phyloP scores from a whole-genome alignment of 2,888 invertebrate genomes.

The Cataglyphis albicans region DNA sequence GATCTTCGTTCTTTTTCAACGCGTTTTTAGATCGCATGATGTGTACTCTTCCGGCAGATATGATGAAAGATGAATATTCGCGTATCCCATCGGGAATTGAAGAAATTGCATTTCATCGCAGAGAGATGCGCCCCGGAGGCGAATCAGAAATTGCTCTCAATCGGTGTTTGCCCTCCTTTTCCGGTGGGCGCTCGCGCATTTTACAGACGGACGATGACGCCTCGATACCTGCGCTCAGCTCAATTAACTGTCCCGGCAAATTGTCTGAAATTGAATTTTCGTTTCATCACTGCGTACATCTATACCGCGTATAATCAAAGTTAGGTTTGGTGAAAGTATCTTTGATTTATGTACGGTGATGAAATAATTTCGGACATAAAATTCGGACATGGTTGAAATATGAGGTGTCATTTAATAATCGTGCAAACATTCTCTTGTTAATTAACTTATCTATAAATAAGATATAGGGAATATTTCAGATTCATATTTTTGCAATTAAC shows the following conservation, averaged over 20 bases:
- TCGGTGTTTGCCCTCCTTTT: slow-evolving; percentile 74
- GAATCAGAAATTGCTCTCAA: slow-evolving; percentile 75
- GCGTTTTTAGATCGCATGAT: neutral
- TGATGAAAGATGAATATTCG: slow-evolving; percentile 61
- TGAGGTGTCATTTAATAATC: slow-evolving; percentile 27
- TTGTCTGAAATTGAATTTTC: slow-evolving; percentile 78
- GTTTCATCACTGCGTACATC: slow-evolving; percentile 21
- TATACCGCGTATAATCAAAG: slow-evolving; percentile 44
- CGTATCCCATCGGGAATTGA: slow-evolving; percentile 27
- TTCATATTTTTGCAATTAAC: neutral
- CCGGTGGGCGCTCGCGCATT: slow-evolving; percentile 54
- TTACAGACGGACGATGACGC: slow-evolving; percentile 30
- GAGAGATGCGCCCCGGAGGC: slow-evolving; percentile 24
- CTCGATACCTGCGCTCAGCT: slow-evolving; percentile 58
- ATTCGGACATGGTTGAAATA: neutral
- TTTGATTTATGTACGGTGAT: neutral
- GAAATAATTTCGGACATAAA: slow-evolving; percentile 28
- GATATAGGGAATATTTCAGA: neutral
- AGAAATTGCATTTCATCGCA: slow-evolving; percentile 64
- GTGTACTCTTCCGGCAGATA: slow-evolving; percentile 50
- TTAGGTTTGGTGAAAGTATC: slow-evolving; percentile 30
- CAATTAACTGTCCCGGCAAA: slow-evolving; percentile 78
- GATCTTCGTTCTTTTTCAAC: slow-evolving; percentile 17
- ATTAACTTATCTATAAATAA: neutral
- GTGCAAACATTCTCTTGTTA: neutral